Conservation (phyloP, 2,113 vertebrate genomes). For the Phasianus colchicus region DNA sequence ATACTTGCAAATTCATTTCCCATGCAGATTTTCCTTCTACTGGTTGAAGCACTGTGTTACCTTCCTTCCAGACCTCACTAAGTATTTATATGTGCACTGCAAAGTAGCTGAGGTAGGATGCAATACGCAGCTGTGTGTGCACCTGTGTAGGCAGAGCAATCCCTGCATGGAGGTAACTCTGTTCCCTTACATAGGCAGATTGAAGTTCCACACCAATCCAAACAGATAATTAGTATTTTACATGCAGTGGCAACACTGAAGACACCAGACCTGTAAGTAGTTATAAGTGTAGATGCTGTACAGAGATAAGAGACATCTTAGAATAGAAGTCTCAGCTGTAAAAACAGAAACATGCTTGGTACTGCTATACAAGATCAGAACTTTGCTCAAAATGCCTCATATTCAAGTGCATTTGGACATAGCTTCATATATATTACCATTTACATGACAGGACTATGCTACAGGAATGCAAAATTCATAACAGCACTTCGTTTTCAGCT, state of each 20-base stretch:
- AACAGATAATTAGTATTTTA: neutral
- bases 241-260: neutral
- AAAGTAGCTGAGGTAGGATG: neutral
- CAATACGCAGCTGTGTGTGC: fast-evolving
- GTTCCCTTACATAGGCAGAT: neutral
- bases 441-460: conserved; percentile 30
- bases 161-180: fast-evolving
- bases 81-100: neutral
- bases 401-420: neutral
- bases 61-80: neutral
- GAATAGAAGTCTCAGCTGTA: neutral
- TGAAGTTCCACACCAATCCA: neutral
- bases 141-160: neutral
- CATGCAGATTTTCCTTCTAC: neutral
- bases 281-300: neutral
- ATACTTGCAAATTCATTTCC: neutral
- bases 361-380: neutral
- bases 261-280: neutral
- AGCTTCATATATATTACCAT: conserved; percentile 12
- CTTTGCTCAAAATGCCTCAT: neutral
- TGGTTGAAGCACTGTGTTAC: neutral
- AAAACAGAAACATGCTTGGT: neutral
- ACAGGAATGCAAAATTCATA: conserved; percentile 35
- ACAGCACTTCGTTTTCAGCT: conserved; percentile 43
- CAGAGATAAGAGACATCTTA: neutral